These are phyloP conservation scores for Muraenolepis orangiensis DNA, from an alignment of 2,797 vertebrate genomes.

Conservation along the genomic window DNA sequence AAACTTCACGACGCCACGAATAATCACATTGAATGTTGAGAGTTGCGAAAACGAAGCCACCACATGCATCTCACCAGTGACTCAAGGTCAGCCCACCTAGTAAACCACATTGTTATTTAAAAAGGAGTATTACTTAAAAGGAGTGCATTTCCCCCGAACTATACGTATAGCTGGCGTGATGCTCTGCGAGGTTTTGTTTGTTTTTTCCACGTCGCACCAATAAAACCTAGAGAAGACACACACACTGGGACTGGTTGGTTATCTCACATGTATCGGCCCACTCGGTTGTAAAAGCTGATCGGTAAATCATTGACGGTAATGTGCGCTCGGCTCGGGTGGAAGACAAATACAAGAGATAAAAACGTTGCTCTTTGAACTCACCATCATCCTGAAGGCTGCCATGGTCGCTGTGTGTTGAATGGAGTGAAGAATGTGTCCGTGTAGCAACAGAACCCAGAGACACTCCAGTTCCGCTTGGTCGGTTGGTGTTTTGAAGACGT, in stretches of 20 bases:
- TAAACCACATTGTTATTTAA: background rate
- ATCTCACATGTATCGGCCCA: too few relatives aligned
- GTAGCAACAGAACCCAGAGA: slow-evolving; percentile 35
- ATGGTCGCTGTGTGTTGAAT: slow-evolving; percentile 59
- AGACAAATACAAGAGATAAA: background rate
- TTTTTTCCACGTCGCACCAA: too few relatives aligned
- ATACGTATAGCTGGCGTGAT: too few relatives aligned
- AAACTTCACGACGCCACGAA: too few relatives aligned
- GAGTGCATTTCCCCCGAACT: background rate
- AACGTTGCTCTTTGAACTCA: slow-evolving; percentile 60
- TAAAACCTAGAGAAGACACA: too few relatives aligned
- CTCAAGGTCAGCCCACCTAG: too few relatives aligned
- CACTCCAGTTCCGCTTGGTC: slow-evolving; percentile 62
- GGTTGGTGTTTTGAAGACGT: slow-evolving; percentile 27
- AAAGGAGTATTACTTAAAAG: too few relatives aligned
- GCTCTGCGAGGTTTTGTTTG: background rate
- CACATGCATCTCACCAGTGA: too few relatives aligned
- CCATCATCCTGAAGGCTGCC: slow-evolving; percentile 73
- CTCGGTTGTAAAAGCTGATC: too few relatives aligned
- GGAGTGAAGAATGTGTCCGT: slow-evolving; percentile 35
- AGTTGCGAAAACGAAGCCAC: too few relatives aligned
- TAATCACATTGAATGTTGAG: too few relatives aligned
- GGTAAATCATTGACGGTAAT: background rate
- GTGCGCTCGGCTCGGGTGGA: background rate
- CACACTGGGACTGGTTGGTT: too few relatives aligned